phyloP scores from a whole-genome alignment of 1,140 invertebrate species.

The Monomorium pharaonis region DNA sequence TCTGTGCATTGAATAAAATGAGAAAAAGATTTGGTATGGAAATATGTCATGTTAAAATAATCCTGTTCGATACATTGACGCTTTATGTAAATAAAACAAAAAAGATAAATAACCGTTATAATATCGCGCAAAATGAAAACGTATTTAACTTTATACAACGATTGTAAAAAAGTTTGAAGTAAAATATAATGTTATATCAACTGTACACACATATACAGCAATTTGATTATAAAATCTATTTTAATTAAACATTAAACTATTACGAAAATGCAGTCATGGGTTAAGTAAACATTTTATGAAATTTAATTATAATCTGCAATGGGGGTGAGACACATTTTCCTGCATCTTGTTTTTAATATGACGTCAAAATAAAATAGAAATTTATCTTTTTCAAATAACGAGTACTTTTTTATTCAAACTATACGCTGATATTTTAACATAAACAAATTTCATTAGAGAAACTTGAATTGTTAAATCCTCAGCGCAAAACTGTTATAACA shows the following conservation, averaged over 20 bases:
- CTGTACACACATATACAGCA: not conserved
- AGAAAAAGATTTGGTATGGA: not conserved
- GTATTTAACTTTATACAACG: constrained; percentile 4
- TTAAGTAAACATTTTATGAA: not conserved
- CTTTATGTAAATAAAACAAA: constrained; percentile 10
- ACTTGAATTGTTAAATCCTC: not conserved
- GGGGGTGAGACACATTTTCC: not conserved
- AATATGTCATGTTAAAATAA: constrained; percentile 24
- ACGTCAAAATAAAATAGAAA: not conserved
- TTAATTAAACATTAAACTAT: constrained; percentile 23
- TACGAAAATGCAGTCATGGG: constrained; percentile 13
- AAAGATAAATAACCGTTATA: constrained; percentile 13
- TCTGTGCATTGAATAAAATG: not conserved
- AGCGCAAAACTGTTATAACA: not conserved
- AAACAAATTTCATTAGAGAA: not conserved
- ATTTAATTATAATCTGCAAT: constrained; percentile 11
- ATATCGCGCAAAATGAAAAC: not conserved
- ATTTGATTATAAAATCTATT: not conserved
- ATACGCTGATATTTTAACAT: not conserved
- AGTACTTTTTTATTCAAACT: not conserved
- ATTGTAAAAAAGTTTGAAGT: not conserved
- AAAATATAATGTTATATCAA: constrained; percentile 12
- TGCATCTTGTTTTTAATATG: not conserved
- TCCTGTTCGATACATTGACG: constrained; percentile 2
- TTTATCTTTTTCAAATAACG: not conserved